Base-by-base conservation (phyloP, 2,888 invertebrate species). In the Dynastes hyllus region DNA sequence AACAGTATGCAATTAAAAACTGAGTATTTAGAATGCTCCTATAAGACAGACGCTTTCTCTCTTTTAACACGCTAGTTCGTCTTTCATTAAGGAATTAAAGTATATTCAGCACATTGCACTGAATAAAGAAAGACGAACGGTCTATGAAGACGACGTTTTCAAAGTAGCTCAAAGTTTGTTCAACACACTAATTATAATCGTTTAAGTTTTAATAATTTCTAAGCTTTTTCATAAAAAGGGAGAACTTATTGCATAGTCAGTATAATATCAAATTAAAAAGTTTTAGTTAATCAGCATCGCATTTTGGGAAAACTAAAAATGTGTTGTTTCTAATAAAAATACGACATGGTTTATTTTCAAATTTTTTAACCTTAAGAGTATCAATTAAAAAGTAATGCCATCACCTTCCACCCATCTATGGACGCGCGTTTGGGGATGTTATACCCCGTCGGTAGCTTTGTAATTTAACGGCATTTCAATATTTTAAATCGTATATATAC, bases 181-280 rank as follows among this genome's bases (percentile, higher is more conserved):
- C 45, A 75, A 75, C 61, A 75, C 22, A 61, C 73, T 73, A 73
- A 73, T 73, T 73, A 58, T 58, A 73, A 40, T 22, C 45, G 45
- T 45, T 58, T 50, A 22, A 45, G n/a, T 63, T 63, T 71, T 6
- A 16, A 5, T 1, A 32, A 32, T 63, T 29, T 32, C 9, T 27
- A 16, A 61, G 6, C 13, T 32, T 1, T 11, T 32, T 3, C 13
- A 29, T 63, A n/a, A 29, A 63, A 32, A n/a, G n/a, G n/a, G 8
- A 22, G 22, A 6, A 16, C 2, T 61, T 29, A 22, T 6, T 61
- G 61, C 22, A 29, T 22, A 27, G 61, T 29, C 13, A 63, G 27
- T 63, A 32, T 55, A 55, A 16, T 22, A n/a, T 55, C 6, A 1
- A n/a, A 55, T 55, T 22, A 32, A 63, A 16, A 61, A 32, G 9